These are phyloP conservation scores for Triops longicaudatus DNA, from an alignment of 1,140 invertebrate genomes.

Conservation along the genomic window DNA sequence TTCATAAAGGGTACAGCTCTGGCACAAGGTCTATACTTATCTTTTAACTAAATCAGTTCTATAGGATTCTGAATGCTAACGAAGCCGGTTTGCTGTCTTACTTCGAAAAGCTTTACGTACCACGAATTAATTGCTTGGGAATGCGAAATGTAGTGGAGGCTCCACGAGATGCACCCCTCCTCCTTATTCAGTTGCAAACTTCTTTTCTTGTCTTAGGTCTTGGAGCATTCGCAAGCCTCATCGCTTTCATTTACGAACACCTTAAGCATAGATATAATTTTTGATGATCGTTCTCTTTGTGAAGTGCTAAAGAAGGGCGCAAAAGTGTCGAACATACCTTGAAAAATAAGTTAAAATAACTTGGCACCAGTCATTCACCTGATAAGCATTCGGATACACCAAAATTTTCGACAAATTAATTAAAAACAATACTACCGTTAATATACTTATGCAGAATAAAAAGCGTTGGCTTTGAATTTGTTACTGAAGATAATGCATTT, in stretches of 20 bases:
- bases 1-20: neutral
- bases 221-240: neutral
- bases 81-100: neutral
- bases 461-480: no score
- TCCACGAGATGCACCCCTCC: neutral
- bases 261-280: no score
- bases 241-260: neutral
- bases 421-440: no score
- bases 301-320: no score
- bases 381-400: no score
- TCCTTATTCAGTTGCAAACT: neutral
- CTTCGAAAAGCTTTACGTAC: neutral
- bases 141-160: neutral
- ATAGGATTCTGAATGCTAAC: neutral
- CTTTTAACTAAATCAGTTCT: neutral
- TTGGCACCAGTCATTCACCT: no score
- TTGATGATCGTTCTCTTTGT: no score
- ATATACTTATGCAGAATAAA: no score
- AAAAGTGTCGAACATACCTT: no score
- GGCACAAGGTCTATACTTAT: neutral
- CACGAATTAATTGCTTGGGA: neutral
- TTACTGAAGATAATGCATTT: no score
- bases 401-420: no score
- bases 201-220: neutral
- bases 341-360: no score